These are phyloP conservation scores for Cladorhizidae sp. DNA, from an alignment of 37 sponge, comb jelly and placozoan genomes.

Conservation along the genomic window DNA sequence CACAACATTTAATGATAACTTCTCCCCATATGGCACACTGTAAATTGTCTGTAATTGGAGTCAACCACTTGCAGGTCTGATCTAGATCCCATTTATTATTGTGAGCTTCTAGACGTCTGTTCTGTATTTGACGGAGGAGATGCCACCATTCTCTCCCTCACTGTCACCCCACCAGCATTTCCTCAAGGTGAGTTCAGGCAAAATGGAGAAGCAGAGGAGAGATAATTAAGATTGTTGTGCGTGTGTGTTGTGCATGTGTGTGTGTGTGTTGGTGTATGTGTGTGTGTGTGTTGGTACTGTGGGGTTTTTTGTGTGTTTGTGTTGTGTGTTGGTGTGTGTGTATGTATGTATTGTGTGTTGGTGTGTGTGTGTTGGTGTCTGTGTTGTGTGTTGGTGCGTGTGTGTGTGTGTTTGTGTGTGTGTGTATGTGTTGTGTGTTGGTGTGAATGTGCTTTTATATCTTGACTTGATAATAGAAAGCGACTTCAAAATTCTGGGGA, in stretches of 20 bases:
- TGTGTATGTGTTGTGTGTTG: too few relatives aligned
- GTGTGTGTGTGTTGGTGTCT: too few relatives aligned
- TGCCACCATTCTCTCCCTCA: slow-evolving; percentile 67
- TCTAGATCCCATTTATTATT: slow-evolving; percentile 92
- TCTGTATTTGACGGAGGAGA: slow-evolving; percentile 77
- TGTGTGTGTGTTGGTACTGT: too few relatives aligned
- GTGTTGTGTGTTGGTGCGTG: too few relatives aligned
- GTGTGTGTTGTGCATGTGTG: neutral
- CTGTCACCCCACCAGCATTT: slow-evolving; percentile 50
- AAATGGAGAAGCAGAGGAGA: neutral
- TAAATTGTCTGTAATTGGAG: neutral
- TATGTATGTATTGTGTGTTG: too few relatives aligned
- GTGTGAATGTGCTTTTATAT: too few relatives aligned
- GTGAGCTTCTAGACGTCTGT: slow-evolving; percentile 75
- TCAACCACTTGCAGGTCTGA: slow-evolving; percentile 60
- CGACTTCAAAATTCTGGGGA: slow-evolving; percentile 51
- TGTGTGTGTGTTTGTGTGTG: too few relatives aligned
- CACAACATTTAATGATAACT: too few relatives aligned
- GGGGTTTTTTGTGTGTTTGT: too few relatives aligned
- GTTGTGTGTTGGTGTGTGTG: too few relatives aligned
- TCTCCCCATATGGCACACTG: neutral
- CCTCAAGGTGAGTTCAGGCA: slow-evolving; percentile 58
- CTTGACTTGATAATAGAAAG: slow-evolving; percentile 13
- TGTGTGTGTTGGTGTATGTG: too few relatives aligned
- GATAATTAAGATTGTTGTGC: neutral